phyloP scores from a whole-genome alignment of 2,113 vertebrate genomes.

The Actenoides lindsayi region DNA sequence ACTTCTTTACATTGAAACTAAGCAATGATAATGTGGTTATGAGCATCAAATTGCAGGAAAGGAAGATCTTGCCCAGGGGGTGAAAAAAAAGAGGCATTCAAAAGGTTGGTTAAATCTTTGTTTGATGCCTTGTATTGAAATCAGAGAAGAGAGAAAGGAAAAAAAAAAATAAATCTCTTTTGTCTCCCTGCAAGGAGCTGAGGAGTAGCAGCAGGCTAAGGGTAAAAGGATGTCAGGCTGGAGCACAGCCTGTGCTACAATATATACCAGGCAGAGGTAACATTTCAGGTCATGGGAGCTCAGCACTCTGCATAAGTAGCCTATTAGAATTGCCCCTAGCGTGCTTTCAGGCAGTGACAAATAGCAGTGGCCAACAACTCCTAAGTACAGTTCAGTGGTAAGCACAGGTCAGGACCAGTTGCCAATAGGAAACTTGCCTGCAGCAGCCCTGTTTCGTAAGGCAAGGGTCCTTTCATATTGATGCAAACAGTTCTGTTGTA shows the following conservation, averaged over 20 bases:
- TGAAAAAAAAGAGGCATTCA: neutral
- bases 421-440: neutral
- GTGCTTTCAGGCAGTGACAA: neutral
- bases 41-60: neutral
- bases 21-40: neutral
- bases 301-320: neutral
- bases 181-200: neutral
- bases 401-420: neutral
- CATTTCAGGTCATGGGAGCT: neutral
- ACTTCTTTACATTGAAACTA: neutral
- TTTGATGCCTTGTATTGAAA: neutral
- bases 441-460: neutral
- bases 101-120: neutral
- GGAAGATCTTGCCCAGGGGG: neutral
- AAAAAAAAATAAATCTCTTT: neutral
- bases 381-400: neutral
- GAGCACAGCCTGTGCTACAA: neutral
- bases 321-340: neutral
- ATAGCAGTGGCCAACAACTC: neutral
- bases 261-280: neutral
- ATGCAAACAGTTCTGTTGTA: neutral
- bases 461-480: neutral
- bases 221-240: neutral
- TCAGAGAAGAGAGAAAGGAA: neutral
- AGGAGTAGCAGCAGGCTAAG: neutral